Base-by-base conservation (phyloP, 2,797 vertebrate genomes). In the Lacerta viridis region DNA sequence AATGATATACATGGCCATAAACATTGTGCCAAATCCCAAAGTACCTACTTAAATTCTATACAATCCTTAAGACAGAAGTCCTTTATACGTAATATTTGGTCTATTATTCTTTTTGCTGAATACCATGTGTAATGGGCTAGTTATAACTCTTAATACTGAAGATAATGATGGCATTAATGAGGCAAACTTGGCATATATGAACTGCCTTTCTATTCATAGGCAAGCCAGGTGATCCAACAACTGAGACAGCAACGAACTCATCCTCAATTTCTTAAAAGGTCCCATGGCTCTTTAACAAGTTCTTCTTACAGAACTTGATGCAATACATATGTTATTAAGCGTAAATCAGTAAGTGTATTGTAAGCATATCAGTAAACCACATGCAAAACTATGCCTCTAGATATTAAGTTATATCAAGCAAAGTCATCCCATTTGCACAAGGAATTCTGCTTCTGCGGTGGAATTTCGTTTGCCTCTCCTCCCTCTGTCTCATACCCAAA, bases 31-130 rank as follows among this genome's bases (percentile, higher is more conserved):
- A 20, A 6, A 74, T 41, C 69, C 75, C 75, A 41, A 74, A 80
- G 29, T 27, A 84, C 72, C 4, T 55, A 13, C 36, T 88, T 25
- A 20, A 43, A 61, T 36, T 43, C 29, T 18, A 68, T 33, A 81
- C 59, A 59, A 77, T 50, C 78, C 77, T 80, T 23, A 84, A 88
- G 25, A 61, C 3, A 80, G 81, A 91, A 93, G 33, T 69, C 9
- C 50, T n/a, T 79, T 11, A 5, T 17, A 20, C 0, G 7, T 61
- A 66, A 59, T 61, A 84, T 81, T 41, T 84, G 69, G 43, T 41
- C 41, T 84, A 36, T 80, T 43, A 79, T 71, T 83, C 41, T 76
- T 20, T 41, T n/a, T 11, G 15, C 3, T 5, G 10, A 75, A 43
- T 68, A 75, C 43, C 27, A 66, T 68, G 68, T 33, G 25, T 72